These are phyloP conservation scores for Erythrocebus patas DNA, from an alignment of 2,113 vertebrate species.

Conservation along the genomic window DNA sequence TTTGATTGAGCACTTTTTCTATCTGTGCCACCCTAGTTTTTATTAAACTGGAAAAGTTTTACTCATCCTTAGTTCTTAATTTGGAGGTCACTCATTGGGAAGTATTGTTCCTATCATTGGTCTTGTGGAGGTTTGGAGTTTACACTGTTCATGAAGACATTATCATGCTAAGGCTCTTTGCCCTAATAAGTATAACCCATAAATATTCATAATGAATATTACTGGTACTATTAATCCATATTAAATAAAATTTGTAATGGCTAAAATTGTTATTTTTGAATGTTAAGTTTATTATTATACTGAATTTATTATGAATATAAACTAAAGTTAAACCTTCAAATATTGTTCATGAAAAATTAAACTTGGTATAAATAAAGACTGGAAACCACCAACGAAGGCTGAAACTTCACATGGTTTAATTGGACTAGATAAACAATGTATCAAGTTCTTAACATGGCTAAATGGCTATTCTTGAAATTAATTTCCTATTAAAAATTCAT, in stretches of 20 bases:
- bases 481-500: neutral
- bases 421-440: neutral
- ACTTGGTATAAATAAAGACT: neutral
- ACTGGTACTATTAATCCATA: neutral
- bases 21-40: neutral
- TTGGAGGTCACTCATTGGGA: neutral
- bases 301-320: neutral
- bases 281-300: no score
- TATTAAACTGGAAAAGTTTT: neutral
- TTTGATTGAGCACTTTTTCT: neutral
- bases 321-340: neutral
- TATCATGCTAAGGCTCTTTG: neutral
- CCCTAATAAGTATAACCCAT: neutral
- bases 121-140: neutral
- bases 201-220: neutral
- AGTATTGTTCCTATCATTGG: neutral
- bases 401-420: neutral
- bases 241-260: neutral
- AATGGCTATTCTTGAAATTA: neutral
- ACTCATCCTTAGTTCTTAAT: neutral
- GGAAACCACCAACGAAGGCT: neutral
- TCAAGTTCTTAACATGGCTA: neutral
- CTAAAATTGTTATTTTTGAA: neutral
- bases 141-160: neutral
- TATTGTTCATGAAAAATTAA: neutral